These are phyloP conservation scores for Eulemur coronatus DNA, from an alignment of 2,797 vertebrate genomes.

Conservation along the genomic window DNA sequence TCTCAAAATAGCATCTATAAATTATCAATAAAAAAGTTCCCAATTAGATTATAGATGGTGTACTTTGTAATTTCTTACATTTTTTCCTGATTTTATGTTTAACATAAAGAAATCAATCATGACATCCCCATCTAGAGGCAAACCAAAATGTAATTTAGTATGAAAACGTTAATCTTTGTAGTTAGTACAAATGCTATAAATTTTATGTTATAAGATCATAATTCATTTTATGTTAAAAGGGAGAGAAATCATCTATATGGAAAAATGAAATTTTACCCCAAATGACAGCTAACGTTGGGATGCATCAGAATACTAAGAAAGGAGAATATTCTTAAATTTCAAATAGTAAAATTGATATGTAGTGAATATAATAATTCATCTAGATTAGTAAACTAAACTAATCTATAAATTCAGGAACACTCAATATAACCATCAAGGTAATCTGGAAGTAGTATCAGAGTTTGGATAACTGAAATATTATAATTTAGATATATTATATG, in stretches of 20 bases:
- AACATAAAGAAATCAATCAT: slow-evolving; percentile 62
- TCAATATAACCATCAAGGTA: neutral
- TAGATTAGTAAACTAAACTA: neutral
- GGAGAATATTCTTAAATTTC: neutral
- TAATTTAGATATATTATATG: neutral
- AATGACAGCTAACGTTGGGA: neutral
- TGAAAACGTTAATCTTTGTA: slow-evolving; percentile 55
- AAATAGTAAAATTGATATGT: neutral
- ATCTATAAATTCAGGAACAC: neutral
- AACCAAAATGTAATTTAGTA: slow-evolving; percentile 48
- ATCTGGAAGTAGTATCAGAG: neutral
- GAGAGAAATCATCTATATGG: slow-evolving; percentile 7
- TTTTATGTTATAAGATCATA: slow-evolving; percentile 25
- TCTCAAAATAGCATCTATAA: slow-evolving; percentile 16
- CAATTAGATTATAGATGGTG: slow-evolving; percentile 32
- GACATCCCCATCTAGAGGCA: neutral
- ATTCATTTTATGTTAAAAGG: slow-evolving; percentile 38
- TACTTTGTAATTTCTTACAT: slow-evolving; percentile 47
- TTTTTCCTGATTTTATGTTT: slow-evolving; percentile 57
- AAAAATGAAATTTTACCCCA: slow-evolving; percentile 46
- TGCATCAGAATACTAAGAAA: neutral
- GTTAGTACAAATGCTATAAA: slow-evolving; percentile 51
- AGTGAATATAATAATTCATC: neutral
- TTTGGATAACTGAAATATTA: neutral
- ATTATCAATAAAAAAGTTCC: slow-evolving; percentile 32